Conservation (phyloP, 2,888 invertebrate genomes). For the Strigamia crassipes region DNA sequence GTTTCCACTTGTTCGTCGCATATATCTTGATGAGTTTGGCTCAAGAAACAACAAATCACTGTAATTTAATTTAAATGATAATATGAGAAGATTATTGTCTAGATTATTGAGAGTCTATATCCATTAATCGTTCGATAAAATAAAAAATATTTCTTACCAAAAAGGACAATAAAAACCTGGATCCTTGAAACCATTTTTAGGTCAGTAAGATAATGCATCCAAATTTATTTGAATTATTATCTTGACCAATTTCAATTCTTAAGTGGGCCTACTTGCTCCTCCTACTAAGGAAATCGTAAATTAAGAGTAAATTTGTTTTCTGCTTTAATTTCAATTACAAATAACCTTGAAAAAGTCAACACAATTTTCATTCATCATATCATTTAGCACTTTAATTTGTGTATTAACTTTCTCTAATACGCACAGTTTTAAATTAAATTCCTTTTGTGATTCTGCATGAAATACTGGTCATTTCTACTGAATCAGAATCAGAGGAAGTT, state of each 20-base stretch:
- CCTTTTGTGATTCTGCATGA: too few relatives aligned
- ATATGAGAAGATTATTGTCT: too few relatives aligned
- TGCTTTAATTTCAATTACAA: constrained; percentile 2
- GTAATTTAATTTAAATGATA: not conserved
- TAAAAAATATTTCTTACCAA: not conserved
- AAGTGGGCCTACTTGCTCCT: not conserved
- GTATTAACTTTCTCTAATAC: not conserved
- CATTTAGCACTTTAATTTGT: not conserved
- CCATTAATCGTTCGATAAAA: not conserved
- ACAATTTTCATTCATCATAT: not conserved
- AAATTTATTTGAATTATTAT: constrained; percentile 1
- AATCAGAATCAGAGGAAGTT: not conserved
- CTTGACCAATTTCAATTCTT: not conserved
- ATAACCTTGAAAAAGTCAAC: not conserved
- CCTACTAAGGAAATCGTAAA: constrained; percentile 35
- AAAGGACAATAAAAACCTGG: not conserved
- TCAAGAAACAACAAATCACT: not conserved
- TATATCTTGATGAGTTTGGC: not conserved
- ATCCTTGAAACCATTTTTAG: constrained; percentile 20
- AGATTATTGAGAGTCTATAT: not conserved
- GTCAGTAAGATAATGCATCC: not conserved
- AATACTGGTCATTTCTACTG: not conserved
- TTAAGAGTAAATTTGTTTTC: constrained; percentile 12
- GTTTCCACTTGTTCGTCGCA: not conserved
- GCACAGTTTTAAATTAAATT: too few relatives aligned